Conservation (phyloP, 2,888 invertebrate species). For the Apodemia mormo region DNA sequence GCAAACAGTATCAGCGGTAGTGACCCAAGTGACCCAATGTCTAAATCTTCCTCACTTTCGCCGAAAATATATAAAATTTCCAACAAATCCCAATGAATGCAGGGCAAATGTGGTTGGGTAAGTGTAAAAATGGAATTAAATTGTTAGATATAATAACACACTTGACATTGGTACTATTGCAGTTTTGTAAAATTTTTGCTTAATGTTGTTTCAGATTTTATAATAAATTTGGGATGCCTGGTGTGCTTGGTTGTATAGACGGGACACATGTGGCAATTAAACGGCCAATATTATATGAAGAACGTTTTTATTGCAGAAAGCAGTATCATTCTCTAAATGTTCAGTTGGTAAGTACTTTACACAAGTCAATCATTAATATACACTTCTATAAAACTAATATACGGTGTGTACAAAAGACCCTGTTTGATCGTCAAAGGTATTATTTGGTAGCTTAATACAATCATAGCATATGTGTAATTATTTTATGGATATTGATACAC, state of each 20-base stretch:
- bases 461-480: too few species aligned
- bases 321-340: conserved; percentile 17
- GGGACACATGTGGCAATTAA: conserved; percentile 25
- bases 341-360: not conserved
- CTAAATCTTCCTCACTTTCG: not conserved
- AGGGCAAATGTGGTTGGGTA: not conserved
- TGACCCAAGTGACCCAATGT: not conserved
- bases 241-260: conserved; percentile 26
- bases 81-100: not conserved
- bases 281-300: conserved; percentile 19
- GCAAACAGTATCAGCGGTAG: conserved; percentile 10
- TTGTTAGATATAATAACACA: not conserved
- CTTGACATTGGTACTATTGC: not conserved
- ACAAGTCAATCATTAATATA: conserved; percentile 6
- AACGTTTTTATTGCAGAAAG: conserved; percentile 21
- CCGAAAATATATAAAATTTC: not conserved
- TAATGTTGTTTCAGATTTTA: conserved; percentile 18
- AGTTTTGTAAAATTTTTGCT: not conserved
- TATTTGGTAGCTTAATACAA: too few species aligned
- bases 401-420: too few species aligned
- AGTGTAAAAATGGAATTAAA: too few species aligned
- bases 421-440: too few species aligned
- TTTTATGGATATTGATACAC: too few species aligned
- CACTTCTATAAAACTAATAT: not conserved
- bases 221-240: conserved; percentile 22